Percentiles rank a stretch among this genome's conserved stretches.
Evolutionary conservation across 2,888 invertebrate species (phyloP).

Genomic region (Zygogramma bicolorata): DNA sequence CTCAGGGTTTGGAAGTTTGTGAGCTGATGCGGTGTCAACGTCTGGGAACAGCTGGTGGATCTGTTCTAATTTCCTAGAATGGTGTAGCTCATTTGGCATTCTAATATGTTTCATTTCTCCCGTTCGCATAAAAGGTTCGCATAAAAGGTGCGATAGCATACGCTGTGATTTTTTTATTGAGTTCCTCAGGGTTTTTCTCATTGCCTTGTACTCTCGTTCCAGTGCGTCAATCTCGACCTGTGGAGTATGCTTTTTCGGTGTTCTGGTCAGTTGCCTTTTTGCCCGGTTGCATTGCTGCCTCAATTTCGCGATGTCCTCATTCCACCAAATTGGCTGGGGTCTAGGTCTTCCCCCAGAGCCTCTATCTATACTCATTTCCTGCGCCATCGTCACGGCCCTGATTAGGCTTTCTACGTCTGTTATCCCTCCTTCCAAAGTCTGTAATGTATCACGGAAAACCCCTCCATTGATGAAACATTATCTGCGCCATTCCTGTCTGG

Average conservation of each 20-base stretch:
- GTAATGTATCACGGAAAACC: not conserved
- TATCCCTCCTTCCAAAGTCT: not conserved
- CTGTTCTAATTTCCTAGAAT: not conserved
- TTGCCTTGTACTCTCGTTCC: not conserved
- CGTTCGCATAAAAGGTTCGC: not conserved
- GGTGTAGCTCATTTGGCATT: not conserved
- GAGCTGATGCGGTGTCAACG: not conserved
- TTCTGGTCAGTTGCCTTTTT: not conserved
- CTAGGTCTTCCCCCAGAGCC: not conserved
- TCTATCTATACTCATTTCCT: not conserved
- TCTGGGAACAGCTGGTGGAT: not conserved
- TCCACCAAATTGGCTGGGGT: slow-evolving; percentile 13
- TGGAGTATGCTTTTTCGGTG: not conserved
- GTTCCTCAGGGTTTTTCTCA: not conserved
- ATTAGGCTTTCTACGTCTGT: not conserved
- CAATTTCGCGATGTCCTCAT: not conserved
- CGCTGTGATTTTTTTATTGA: not conserved
- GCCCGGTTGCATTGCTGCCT: not conserved
- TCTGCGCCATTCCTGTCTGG: too few species aligned
- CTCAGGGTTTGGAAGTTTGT: not conserved
- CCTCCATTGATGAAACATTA: too few species aligned
- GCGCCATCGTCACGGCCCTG: not conserved
- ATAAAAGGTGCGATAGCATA: not conserved
- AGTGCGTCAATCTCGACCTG: not conserved
- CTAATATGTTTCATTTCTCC: not conserved